Evolutionary conservation across 2,113 vertebrate genomes (phyloP).

Genomic region (Promerops cafer): DNA sequence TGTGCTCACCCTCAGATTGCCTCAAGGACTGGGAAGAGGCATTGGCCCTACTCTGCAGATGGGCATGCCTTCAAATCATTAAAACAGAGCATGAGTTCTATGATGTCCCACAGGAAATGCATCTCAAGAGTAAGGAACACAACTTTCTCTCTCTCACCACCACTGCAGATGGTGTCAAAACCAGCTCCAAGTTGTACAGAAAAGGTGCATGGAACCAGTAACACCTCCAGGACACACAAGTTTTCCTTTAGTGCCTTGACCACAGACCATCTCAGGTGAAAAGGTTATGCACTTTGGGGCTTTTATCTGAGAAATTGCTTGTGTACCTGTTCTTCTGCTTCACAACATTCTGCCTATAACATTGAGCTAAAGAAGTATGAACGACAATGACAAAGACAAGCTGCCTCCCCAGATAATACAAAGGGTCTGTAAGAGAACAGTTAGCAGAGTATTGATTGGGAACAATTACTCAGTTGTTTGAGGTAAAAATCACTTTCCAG

Average conservation of each 20-base stretch:
- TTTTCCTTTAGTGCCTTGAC: neutral
- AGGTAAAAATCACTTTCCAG: neutral
- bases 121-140: neutral
- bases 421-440: neutral
- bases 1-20: neutral
- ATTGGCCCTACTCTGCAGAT: neutral
- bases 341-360: neutral
- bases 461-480: neutral
- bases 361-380: neutral
- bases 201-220: neutral
- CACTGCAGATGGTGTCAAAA: neutral
- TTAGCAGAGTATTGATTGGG: neutral
- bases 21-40: neutral
- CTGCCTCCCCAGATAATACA: neutral
- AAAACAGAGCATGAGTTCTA: neutral
- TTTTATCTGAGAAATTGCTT: neutral
- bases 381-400: neutral
- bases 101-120: neutral
- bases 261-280: neutral
- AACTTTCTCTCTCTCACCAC: neutral
- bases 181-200: accelerated
- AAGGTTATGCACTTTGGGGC: neutral
- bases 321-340: neutral
- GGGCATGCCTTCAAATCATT: neutral
- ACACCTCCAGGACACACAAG: neutral